phyloP scores from a whole-genome alignment of 2,888 invertebrate genomes.

The Ophion obscuratus region DNA sequence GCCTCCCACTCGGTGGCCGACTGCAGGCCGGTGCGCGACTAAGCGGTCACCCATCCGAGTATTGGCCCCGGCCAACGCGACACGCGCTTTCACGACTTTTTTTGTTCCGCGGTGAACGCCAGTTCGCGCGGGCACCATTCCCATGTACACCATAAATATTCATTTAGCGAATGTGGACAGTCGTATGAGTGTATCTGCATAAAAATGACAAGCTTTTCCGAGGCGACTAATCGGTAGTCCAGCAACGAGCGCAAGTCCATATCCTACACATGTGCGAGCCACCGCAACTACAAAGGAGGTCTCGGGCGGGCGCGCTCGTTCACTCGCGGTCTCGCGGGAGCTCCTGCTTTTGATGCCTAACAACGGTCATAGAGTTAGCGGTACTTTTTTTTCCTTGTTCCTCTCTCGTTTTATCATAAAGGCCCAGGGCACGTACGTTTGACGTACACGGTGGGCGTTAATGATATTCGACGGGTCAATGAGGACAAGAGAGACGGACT shows the following conservation, averaged over 20 bases:
- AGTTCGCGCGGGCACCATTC: too few species aligned
- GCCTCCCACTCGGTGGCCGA: too few species aligned
- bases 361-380: slow-evolving; percentile 65
- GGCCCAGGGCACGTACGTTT: slow-evolving; percentile 59
- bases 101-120: too few species aligned
- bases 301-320: slow-evolving; percentile 14
- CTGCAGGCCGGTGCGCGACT: too few species aligned
- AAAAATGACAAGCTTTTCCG: slow-evolving; percentile 5
- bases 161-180: neutral
- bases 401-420: slow-evolving; percentile 57
- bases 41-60: too few species aligned
- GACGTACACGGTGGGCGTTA: slow-evolving; percentile 54
- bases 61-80: too few species aligned
- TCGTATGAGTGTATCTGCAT: neutral
- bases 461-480: slow-evolving; percentile 55
- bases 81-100: too few species aligned
- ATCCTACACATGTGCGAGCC: neutral
- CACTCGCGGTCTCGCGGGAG: slow-evolving; percentile 4
- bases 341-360: slow-evolving; percentile 40
- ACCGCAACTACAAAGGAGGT: slow-evolving; percentile 31
- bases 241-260: slow-evolving; percentile 45
- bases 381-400: slow-evolving; percentile 53
- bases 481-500: slow-evolving; percentile 18
- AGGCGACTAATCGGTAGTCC: slow-evolving; percentile 58
- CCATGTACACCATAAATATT: neutral